These are phyloP conservation scores for Crocuta crocuta DNA, from an alignment of 2,113 vertebrate species.

Conservation along the genomic window DNA sequence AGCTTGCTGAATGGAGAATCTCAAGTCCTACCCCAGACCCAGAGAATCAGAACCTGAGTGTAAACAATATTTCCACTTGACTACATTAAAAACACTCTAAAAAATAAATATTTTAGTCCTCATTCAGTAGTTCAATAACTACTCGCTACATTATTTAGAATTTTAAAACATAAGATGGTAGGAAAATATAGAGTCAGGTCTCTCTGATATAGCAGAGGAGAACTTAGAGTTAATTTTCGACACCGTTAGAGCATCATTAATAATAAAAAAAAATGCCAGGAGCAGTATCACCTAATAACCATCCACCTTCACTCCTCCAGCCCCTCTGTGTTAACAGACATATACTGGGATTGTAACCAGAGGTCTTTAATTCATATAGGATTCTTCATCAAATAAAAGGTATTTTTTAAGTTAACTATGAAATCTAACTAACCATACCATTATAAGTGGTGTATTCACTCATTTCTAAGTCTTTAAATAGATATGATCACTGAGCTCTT, in stretches of 20 bases:
- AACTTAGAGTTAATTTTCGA: not conserved
- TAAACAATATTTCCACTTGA: not conserved
- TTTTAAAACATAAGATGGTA: constrained; percentile 39
- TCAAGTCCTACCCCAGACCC: not conserved
- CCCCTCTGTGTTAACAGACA: not conserved
- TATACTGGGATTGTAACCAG: not conserved
- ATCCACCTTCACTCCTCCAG: not conserved
- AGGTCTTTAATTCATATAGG: not conserved
- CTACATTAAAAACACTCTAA: not conserved
- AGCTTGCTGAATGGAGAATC: not conserved
- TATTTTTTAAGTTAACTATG: not conserved
- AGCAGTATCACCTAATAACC: not conserved
- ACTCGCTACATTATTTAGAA: constrained; percentile 20
- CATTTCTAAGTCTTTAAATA: not conserved
- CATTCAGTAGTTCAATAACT: not conserved
- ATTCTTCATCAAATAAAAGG: constrained; percentile 22
- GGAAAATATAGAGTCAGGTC: not conserved
- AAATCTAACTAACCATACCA: constrained; percentile 32
- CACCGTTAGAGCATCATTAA: not conserved
- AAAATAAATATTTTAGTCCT: not conserved
- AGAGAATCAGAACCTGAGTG: not conserved
- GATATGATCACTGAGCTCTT: not conserved
- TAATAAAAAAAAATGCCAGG: not conserved
- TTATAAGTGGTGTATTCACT: not conserved
- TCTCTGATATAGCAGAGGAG: not conserved